These are phyloP conservation scores for Geophilus truncorum DNA, from an alignment of 2,888 invertebrate species.

Conservation along the genomic window DNA sequence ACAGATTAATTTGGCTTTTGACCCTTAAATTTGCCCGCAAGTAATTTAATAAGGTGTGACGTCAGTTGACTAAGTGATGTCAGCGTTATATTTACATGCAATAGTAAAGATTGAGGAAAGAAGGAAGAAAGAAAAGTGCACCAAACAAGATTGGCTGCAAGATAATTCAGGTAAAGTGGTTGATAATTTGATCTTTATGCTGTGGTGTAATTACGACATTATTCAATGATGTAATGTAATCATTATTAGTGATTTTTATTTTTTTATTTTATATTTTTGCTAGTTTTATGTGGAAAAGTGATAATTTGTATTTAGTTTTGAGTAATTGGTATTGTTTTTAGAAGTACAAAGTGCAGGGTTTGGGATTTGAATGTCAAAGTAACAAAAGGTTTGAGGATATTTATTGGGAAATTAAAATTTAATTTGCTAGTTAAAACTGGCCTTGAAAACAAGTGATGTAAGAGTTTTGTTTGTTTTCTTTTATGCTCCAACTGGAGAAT, in stretches of 20 bases:
- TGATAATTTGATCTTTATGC: too few relatives aligned
- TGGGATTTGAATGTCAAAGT: too few relatives aligned
- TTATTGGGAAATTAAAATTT: neutral
- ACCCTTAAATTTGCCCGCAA: neutral
- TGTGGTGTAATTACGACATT: too few relatives aligned
- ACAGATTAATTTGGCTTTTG: conserved; percentile 10
- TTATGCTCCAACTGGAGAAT: neutral
- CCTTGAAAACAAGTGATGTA: neutral
- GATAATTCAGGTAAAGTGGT: neutral
- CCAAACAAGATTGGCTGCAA: neutral
- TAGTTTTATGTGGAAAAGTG: too few relatives aligned
- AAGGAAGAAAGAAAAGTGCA: neutral
- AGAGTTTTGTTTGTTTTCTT: neutral
- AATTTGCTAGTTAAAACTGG: neutral
- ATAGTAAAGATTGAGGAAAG: neutral
- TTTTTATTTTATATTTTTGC: too few relatives aligned
- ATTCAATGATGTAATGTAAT: too few relatives aligned
- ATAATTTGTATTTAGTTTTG: too few relatives aligned
- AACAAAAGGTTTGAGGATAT: neutral
- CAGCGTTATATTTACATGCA: conserved; percentile 2
- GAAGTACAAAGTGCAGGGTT: too few relatives aligned
- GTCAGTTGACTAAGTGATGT: neutral
- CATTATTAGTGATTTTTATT: too few relatives aligned
- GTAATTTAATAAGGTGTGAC: conserved; percentile 2
- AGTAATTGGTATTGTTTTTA: too few relatives aligned